Base-by-base conservation (phyloP, 2,888 invertebrate species). In the Habrosyne pyritoides region DNA sequence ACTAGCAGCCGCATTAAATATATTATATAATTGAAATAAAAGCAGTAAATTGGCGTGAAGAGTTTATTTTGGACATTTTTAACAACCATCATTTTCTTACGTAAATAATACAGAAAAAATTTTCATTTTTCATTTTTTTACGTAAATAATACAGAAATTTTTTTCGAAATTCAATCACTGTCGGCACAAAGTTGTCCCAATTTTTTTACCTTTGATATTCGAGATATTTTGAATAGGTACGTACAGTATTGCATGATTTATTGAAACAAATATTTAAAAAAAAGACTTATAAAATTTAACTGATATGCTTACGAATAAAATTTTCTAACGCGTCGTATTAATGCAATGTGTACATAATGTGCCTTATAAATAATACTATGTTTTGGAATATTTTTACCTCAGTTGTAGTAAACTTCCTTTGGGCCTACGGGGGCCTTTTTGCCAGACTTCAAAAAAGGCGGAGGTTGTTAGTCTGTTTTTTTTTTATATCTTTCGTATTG, bases 11-110 rank as follows among this genome's bases (percentile, higher is more conserved):
- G n/a, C n/a, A n/a, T n/a, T n/a, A n/a, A n/a, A n/a, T n/a, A n/a
- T n/a, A n/a, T n/a, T n/a, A n/a, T n/a, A n/a, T n/a, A n/a, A n/a
- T 8, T 21, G 52, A 60, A 66, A 63, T 64, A 59, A 61, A 69
- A 68, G 56, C 28, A 60, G 59, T 18, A 59, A 55, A 62, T 73
- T 83, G 77, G 79, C 86, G 90, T 91, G 91, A 91, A 91, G 91
- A 91, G 91, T 91, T 89, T 89, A 86, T 84, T 90, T 86, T 87
- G 87, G 87, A 81, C 77, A 74, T 83, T 83, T 84, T 80, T 73
- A 81, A 84, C 80, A 88, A 83, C 73, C 79, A 84, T 81, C 14
- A 83, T 83, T 80, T 81, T 83, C 81, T 81, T 74, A 74, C 74
- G 66, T 72, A 76, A 68, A 71, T 61, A 77, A 83, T 77, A 14